Evolutionary conservation across 2,888 invertebrate genomes (phyloP), one percentile per base, ranked within the genome.

Genomic region (Caenorhabditis sp.): DNA sequence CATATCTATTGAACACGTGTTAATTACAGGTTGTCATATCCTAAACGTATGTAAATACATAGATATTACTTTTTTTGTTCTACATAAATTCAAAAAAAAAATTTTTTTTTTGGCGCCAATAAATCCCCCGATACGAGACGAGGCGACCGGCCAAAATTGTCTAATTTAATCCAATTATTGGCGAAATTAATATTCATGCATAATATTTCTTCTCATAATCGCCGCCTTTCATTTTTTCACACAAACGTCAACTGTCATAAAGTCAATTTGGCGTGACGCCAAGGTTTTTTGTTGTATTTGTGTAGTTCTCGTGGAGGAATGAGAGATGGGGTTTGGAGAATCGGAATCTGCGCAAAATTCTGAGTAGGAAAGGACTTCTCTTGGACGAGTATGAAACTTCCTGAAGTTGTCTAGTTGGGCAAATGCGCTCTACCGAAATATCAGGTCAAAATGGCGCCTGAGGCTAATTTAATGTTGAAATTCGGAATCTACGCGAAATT

Each of bases 241-340:
- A 72, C 59, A 52, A 38, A 56, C 65, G 61, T 72, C 63, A 63
- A 50, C 60, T 61, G 53, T 67, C 72, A 72, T 72, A 67, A 72
- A 70, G 63, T 67, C 72, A 72, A 72, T 72, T 67, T 67, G 66
- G 56, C 65, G 43, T 69, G 69, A 43, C 43, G 57, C 70, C 62
- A 58, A 58, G 57, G 57, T 27, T 27, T 53, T 53, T 50, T 50
- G 5, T 50, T 50, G n/a, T 14, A 14, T 50, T 5, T 3, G 36
- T 36, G 7, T 50, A 4, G n/a, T n/a, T n/a, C n/a, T n/a, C n/a
- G n/a, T n/a, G n/a, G n/a, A n/a, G n/a, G n/a, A n/a, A n/a, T n/a
- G n/a, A n/a, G n/a, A n/a, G n/a, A n/a, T n/a, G n/a, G n/a, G n/a
- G n/a, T n/a, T n/a, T n/a, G n/a, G n/a, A n/a, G n/a, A n/a, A n/a